A percentile compares a stretch with the other conserved stretches of the same genome.
Evolutionary conservation across 1,140 invertebrate species (phyloP).

Genomic region (Zaprionus kolodkinae): DNA sequence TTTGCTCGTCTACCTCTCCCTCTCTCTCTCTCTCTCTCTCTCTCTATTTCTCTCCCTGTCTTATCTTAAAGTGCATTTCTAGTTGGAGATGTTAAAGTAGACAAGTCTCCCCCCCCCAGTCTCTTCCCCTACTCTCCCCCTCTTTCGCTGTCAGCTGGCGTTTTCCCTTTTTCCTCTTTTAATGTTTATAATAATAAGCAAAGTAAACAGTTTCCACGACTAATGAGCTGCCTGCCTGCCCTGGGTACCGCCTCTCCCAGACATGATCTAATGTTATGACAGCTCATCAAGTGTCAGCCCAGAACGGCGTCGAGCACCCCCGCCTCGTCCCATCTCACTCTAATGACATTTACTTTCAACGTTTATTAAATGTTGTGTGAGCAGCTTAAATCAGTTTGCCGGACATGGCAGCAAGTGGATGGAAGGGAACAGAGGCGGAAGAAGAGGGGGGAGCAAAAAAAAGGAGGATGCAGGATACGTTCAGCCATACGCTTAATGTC

Average conservation of each 20-base stretch:
- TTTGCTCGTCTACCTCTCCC: not conserved
- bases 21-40: no score
- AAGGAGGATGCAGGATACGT: slow-evolving; percentile 6
- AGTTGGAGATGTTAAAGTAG: slow-evolving; percentile 49
- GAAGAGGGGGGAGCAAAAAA: not conserved
- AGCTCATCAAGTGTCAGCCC: slow-evolving; percentile 81
- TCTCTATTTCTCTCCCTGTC: not conserved
- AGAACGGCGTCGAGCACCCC: slow-evolving; percentile 20
- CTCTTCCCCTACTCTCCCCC: not conserved
- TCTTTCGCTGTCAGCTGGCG: slow-evolving; percentile 10
- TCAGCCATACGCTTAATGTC: not conserved
- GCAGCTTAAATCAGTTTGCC: slow-evolving; percentile 71
- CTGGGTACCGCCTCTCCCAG: slow-evolving; percentile 1
- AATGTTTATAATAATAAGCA: slow-evolving; percentile 78
- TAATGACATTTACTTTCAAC: slow-evolving; percentile 83
- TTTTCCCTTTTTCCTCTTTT: slow-evolving; percentile 41
- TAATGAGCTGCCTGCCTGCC: slow-evolving; percentile 59
- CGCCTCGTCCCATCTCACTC: slow-evolving; percentile 11
- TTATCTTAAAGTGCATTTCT: slow-evolving; percentile 69
- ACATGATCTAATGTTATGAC: slow-evolving; percentile 81
- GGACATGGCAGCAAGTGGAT: slow-evolving; percentile 49
- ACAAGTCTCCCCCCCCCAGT: not conserved
- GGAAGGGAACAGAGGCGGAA: no score
- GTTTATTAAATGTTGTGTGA: slow-evolving; percentile 73
- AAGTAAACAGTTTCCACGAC: slow-evolving; percentile 71